Conservation (phyloP, 1,140 invertebrate genomes). For the Diabrotica virgifera region DNA sequence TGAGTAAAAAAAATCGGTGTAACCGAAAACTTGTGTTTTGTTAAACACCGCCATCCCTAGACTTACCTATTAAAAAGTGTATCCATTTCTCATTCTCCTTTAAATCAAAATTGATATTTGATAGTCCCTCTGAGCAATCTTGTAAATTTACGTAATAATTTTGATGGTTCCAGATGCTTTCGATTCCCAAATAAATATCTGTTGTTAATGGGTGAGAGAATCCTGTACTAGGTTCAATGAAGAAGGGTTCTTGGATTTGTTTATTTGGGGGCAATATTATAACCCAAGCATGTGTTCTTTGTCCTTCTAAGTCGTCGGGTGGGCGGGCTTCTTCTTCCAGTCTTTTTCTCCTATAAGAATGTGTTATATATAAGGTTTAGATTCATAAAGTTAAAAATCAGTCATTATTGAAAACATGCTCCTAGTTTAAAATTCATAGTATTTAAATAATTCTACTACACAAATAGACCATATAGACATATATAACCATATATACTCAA, state of each 20-base stretch:
- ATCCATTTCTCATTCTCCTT: slow-evolving; percentile 62
- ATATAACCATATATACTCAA: too few species aligned
- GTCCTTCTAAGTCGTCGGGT: slow-evolving; percentile 67
- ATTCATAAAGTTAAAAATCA: too few species aligned
- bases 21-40: too few species aligned
- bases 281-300: slow-evolving; percentile 83
- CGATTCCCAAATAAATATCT: slow-evolving; percentile 70
- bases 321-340: slow-evolving; percentile 69
- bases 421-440: too few species aligned
- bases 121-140: slow-evolving; percentile 51
- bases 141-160: slow-evolving; percentile 79
- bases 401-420: too few species aligned
- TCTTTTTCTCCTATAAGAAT: background rate
- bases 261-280: slow-evolving; percentile 58
- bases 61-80: slow-evolving; percentile 64
- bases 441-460: too few species aligned
- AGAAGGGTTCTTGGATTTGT: slow-evolving; percentile 64
- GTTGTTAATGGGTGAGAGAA: slow-evolving; percentile 56
- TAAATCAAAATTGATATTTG: slow-evolving; percentile 57
- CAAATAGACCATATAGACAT: too few species aligned
- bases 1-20: too few species aligned
- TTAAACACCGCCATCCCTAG: too few species aligned
- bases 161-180: slow-evolving; percentile 80
- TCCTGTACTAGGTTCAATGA: slow-evolving; percentile 82
- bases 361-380: too few species aligned